Evolutionary conservation across 2,797 vertebrate species (phyloP).

Genomic region (Lithobates pipiens): DNA sequence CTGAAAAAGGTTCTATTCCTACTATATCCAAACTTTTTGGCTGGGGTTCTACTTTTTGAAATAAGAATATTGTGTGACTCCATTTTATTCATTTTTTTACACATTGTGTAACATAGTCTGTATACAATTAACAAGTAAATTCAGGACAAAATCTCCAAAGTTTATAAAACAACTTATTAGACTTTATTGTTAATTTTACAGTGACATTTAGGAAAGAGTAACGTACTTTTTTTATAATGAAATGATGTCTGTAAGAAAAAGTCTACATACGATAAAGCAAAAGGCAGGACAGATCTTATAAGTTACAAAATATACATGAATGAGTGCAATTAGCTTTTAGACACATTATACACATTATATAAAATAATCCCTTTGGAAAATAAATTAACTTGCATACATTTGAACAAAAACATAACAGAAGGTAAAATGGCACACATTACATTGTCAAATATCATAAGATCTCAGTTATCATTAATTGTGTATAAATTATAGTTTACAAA

Average conservation of each 20-base stretch:
- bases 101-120: background rate
- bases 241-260: slow-evolving; percentile 67
- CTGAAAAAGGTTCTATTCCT: background rate
- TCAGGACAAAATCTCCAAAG: slow-evolving; percentile 81
- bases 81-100: background rate
- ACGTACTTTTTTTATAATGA: slow-evolving; percentile 75
- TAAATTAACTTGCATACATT: slow-evolving; percentile 65
- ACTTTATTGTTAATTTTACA: slow-evolving; percentile 84
- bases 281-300: slow-evolving; percentile 80
- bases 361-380: slow-evolving; percentile 63
- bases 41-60: too few species aligned
- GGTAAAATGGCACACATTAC: slow-evolving; percentile 78
- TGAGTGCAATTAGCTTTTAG: slow-evolving; percentile 80
- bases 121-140: slow-evolving; percentile 67
- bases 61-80: too few species aligned
- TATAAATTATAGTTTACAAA: slow-evolving; percentile 74
- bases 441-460: slow-evolving; percentile 75
- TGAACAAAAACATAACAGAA: slow-evolving; percentile 77
- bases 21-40: too few species aligned
- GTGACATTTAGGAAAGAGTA: slow-evolving; percentile 81
- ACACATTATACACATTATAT: slow-evolving; percentile 76
- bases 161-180: slow-evolving; percentile 83
- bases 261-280: slow-evolving; percentile 77
- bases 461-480: slow-evolving; percentile 67
- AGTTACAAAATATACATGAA: slow-evolving; percentile 83